Evolutionary conservation across 2,888 invertebrate species (phyloP).

Genomic region (Drosophila parthenogenetica): DNA sequence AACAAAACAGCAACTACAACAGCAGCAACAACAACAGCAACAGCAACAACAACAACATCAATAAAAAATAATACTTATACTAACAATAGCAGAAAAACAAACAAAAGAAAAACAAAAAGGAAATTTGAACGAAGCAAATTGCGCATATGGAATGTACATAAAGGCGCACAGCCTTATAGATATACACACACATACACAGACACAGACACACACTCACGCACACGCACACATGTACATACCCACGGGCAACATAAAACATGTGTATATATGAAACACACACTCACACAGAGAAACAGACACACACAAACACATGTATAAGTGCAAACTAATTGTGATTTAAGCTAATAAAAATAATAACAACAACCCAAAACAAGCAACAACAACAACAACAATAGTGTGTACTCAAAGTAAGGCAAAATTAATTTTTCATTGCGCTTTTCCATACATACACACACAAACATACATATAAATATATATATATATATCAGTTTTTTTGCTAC

Average conservation of each 20-base stretch:
- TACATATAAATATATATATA: neutral
- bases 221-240: conserved; percentile 7
- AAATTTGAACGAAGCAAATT: conserved; percentile 31
- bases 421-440: conserved; percentile 44
- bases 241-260: conserved; percentile 1
- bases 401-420: conserved; percentile 51
- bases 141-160: conserved; percentile 75
- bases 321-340: conserved; percentile 74
- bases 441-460: neutral
- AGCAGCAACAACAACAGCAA: conserved; percentile 23
- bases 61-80: conserved; percentile 12
- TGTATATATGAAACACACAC: conserved; percentile 28
- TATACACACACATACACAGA: conserved; percentile 32
- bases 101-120: conserved; percentile 2
- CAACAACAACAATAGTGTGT: conserved; percentile 28
- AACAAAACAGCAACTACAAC: conserved; percentile 37
- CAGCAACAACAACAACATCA: conserved; percentile 26
- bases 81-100: conserved; percentile 1
- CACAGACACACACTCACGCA: conserved; percentile 21
- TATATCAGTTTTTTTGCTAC: conserved; percentile 31
- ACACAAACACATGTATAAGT: conserved; percentile 37
- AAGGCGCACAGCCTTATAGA: conserved; percentile 38
- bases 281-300: conserved; percentile 15
- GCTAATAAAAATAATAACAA: conserved; percentile 47
- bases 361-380: conserved; percentile 16